Conservation (phyloP, 2,797 vertebrate species). For the Clarias platycephalus region DNA sequence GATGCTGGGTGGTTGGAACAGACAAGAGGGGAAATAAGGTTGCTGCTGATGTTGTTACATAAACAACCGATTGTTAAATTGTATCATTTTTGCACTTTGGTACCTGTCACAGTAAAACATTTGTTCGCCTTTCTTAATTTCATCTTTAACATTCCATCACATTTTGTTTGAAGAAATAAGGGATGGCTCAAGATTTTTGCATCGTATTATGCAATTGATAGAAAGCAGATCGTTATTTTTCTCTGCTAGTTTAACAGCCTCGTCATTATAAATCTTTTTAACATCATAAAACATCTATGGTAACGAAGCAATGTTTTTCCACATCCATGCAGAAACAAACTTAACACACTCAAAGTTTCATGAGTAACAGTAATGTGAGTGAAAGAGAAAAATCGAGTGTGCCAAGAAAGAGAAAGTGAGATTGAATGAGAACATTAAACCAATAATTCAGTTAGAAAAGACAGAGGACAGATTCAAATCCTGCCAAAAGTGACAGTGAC, state of each 20-base stretch:
- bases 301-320: background rate
- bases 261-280: background rate
- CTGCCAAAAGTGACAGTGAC: constrained; percentile 3
- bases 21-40: too few relatives aligned
- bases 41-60: too few relatives aligned
- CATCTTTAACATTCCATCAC: too few relatives aligned
- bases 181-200: too few relatives aligned
- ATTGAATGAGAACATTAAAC: background rate
- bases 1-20: too few relatives aligned
- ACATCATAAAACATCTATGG: background rate
- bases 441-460: background rate
- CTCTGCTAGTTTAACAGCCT: background rate
- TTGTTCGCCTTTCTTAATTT: too few relatives aligned
- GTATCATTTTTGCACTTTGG: too few relatives aligned
- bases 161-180: too few relatives aligned
- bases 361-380: background rate
- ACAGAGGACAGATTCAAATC: background rate
- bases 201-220: background rate
- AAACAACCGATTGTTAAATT: too few relatives aligned
- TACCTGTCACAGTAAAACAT: too few relatives aligned
- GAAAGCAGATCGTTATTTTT: background rate
- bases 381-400: background rate
- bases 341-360: background rate
- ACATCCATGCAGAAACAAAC: background rate
- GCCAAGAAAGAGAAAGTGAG: background rate